Percentiles rank a stretch among this genome's conserved stretches.
These are phyloP conservation scores for Meandrina meandrites DNA, from an alignment of 92 coral and sea anemone genomes.

Conservation along the genomic window DNA sequence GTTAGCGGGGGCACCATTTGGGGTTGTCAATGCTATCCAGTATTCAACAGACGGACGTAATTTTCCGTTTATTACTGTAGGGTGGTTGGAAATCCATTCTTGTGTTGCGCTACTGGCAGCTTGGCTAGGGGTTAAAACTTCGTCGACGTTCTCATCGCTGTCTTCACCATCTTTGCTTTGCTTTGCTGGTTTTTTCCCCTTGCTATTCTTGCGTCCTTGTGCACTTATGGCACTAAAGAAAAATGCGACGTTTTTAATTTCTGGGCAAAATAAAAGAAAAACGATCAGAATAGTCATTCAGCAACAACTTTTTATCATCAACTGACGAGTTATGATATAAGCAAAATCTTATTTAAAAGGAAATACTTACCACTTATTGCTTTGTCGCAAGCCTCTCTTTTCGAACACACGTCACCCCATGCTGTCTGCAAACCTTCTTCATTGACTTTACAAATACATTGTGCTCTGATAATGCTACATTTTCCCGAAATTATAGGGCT, in stretches of 20 bases:
- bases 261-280: neutral
- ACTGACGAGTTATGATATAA: neutral
- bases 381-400: neutral
- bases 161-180: neutral
- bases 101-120: neutral
- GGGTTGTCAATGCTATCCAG: slow-evolving; percentile 8
- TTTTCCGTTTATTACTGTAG: neutral
- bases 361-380: neutral
- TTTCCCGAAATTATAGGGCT: neutral
- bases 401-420: neutral
- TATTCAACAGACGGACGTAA: neutral
- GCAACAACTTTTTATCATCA: neutral
- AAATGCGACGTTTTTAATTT: neutral
- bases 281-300: neutral
- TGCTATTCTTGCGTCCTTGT: neutral
- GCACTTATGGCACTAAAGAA: slow-evolving; percentile 21
- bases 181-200: neutral
- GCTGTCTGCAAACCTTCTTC: slow-evolving; percentile 6
- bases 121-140: slow-evolving; percentile 1
- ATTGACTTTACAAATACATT: neutral
- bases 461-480: neutral
- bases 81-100: slow-evolving; percentile 1
- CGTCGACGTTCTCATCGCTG: neutral
- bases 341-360: no score
- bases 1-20: slow-evolving; percentile 19